These are phyloP conservation scores for Euphysa ruthae DNA, from an alignment of 30 jellyfish, hydroid and myxozoan species.

Conservation along the genomic window DNA sequence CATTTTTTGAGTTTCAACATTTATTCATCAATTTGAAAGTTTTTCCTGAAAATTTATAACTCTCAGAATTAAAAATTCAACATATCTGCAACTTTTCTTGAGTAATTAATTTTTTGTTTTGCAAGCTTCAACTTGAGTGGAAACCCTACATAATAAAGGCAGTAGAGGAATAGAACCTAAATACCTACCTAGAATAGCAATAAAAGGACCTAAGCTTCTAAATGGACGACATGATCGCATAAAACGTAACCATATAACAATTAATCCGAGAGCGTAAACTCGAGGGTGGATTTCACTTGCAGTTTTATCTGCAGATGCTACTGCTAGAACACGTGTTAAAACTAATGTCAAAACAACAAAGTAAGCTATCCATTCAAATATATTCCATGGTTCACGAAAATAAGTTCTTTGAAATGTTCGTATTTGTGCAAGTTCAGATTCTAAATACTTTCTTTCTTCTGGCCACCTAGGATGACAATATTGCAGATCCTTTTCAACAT, in stretches of 20 bases:
- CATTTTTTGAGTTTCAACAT: too few species aligned
- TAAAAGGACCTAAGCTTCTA: slow-evolving; percentile 96
- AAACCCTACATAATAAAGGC: too few species aligned
- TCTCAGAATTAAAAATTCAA: too few species aligned
- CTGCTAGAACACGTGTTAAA: slow-evolving; percentile 48
- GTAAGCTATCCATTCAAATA: slow-evolving; percentile 78
- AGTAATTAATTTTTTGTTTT: too few species aligned
- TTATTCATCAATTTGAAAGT: too few species aligned
- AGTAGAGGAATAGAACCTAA: too few species aligned
- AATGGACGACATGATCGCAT: slow-evolving; percentile 88
- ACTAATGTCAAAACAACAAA: slow-evolving; percentile 38
- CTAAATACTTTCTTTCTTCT: slow-evolving; percentile 67
- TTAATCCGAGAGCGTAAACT: slow-evolving; percentile 46
- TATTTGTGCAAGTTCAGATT: slow-evolving; percentile 56
- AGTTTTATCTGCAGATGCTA: background rate
- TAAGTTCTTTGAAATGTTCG: slow-evolving; percentile 44
- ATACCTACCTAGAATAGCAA: slow-evolving; percentile 40
- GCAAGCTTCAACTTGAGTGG: too few species aligned
- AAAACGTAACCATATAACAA: slow-evolving; percentile 77
- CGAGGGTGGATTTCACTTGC: slow-evolving; percentile 57
- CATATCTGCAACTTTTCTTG: too few species aligned
- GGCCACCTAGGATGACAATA: slow-evolving; percentile 97
- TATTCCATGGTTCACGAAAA: slow-evolving; percentile 73
- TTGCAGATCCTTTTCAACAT: slow-evolving; percentile 85
- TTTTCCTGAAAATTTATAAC: too few species aligned